Base-by-base conservation (phyloP, 2,113 vertebrate genomes). In the Lasiurus borealis region DNA sequence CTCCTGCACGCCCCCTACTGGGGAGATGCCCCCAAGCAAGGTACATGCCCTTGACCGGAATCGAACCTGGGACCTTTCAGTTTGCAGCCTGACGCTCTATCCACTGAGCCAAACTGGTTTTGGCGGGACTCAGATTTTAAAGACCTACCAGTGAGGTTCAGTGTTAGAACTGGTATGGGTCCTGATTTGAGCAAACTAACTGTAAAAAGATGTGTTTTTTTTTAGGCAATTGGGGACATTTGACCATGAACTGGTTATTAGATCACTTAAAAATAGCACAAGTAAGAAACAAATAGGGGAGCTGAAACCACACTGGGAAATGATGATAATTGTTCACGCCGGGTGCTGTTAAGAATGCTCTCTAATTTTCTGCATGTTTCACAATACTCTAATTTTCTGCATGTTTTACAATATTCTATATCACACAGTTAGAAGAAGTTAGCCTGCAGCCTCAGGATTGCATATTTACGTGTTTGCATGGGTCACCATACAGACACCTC, bases 121-220 rank as follows among this genome's bases (percentile, higher is more conserved):
- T n/a, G n/a, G n/a, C n/a, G n/a, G n/a, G n/a, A n/a, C n/a, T n/a
- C n/a, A n/a, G n/a, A 59, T 54, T 95, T 88, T 68, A 73, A 88
- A 78, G 62, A 90, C 13, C 27, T 21, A 46, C 14, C 7, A n/a
- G 9, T 15, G 48, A 40, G 40, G 82, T 86, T 66, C 46, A 90
- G 29, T 68, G 36, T 95, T n/a, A 86, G 57, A 92, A 81, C 12
- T 92, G 81, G 9, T 82, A 90, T 86, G 36, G 46, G 31, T 85
- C 21, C 75, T 54, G 50, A 75, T 92, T 90, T 82, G 89, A 95
- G 68, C 13, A 78, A 90, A 92, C 9, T 44, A 62, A 52, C 29
- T 76, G 8, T 85, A 57, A 68, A 81, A 77, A 16, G 23, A 34
- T 34, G 29, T 48, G 15, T 71, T 36, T 71, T 54, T 68, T 34